Conservation (phyloP, 2,113 vertebrate genomes). For the Rhizomys pruinosus region DNA sequence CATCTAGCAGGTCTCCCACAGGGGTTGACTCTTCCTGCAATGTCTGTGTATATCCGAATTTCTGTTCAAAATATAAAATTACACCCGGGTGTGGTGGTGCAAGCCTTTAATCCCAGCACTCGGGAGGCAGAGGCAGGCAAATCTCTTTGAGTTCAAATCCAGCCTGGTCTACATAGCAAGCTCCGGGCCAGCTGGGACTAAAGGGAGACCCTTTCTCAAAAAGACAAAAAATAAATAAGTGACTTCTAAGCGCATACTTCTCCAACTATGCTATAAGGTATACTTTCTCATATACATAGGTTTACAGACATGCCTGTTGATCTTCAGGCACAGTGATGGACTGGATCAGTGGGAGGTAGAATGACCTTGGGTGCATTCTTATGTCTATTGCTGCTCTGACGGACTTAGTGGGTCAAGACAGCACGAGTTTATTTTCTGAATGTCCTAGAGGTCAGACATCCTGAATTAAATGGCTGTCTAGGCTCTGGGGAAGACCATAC, state of each 20-base stretch:
- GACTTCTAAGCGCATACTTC: background rate
- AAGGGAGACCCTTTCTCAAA: too few species aligned
- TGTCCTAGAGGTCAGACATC: background rate
- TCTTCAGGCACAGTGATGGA: background rate
- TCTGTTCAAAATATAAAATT: background rate
- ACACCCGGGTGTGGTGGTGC: too few species aligned
- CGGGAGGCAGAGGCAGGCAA: too few species aligned
- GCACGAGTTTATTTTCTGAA: rapidly evolving
- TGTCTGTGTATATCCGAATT: background rate
- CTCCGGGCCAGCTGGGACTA: too few species aligned
- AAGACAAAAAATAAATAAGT: background rate
- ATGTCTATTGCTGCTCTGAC: background rate
- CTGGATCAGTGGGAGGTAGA: rapidly evolving
- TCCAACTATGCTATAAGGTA: rapidly evolving
- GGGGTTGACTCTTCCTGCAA: background rate
- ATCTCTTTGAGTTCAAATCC: too few species aligned
- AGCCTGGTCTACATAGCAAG: too few species aligned
- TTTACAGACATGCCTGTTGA: rapidly evolving
- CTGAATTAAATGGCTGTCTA: rapidly evolving
- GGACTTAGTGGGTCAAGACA: background rate
- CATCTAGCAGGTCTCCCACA: rapidly evolving
- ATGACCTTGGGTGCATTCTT: rapidly evolving
- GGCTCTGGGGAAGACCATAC: rapidly evolving
- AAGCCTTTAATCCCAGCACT: too few species aligned
- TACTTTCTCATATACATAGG: too few species aligned